Evolutionary conservation across 1,140 invertebrate genomes (phyloP), one percentile per base, ranked within the genome.

Genomic region (Popillia japonica): DNA sequence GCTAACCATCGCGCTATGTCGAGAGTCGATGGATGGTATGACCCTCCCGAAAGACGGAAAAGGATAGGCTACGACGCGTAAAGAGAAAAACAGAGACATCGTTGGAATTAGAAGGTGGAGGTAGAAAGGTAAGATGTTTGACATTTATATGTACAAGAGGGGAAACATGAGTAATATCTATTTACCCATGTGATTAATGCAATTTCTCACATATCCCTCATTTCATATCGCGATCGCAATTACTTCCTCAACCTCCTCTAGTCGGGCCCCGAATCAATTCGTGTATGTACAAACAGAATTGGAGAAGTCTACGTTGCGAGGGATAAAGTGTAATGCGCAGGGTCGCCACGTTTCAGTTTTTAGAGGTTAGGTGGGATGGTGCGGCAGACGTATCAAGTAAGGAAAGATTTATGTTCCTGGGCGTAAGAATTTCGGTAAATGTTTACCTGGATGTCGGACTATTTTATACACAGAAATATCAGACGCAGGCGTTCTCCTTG

Each of bases 401-500:
- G 20, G 61, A 22, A 20, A 68, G 61, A 68, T 68, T 27, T 68
- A 68, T 68, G 61, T 23, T 17, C 27, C 10, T 68, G 20, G 20
- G 27, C 27, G 61, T 68, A 68, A 68, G 61, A 68, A 68, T 68
- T 68, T 68, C 27, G 22, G 61, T 68, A 68, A 68, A 68, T 68
- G 61, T 68, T 68, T 68, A 68, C 61, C 61, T 68, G 61, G 22
- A 8, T 22, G 61, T 68, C 61, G 61, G 61, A 34, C 27, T 68
- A 7, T 68, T 68, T 34, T 34, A 34, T 34, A 34, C 27, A 34
- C 27, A 34, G 27, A 68, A 68, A 68, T n/a, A 34, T 34, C 27
- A 34, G 27, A 34, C 27, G 2, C 27, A 55, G 48, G 22, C 22
- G 27, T 10, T 10, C 22, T 17, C 61, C 4, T 27, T 68, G 17